phyloP scores from a whole-genome alignment of 2,113 vertebrate genomes.

The Pao palembangensis region DNA sequence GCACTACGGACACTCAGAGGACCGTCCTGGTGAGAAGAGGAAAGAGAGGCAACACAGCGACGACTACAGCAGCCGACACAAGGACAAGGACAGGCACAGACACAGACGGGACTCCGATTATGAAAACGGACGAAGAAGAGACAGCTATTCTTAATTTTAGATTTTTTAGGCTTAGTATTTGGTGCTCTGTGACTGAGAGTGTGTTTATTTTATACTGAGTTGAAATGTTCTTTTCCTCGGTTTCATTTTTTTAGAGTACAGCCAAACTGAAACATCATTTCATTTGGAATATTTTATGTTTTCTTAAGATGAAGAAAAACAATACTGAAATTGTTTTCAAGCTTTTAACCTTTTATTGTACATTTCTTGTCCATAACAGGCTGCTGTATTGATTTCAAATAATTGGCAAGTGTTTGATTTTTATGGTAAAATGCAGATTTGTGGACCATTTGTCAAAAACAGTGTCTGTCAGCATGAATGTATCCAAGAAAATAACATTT shows the following conservation, averaged over 20 bases:
- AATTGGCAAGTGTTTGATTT: slow-evolving; percentile 13
- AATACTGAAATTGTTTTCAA: slow-evolving; percentile 20
- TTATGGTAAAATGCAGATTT: slow-evolving; percentile 7
- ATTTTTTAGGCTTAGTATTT: slow-evolving; percentile 9
- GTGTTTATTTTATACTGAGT: slow-evolving; percentile 24
- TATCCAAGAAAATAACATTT: slow-evolving; percentile 36
- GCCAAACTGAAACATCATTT: slow-evolving; percentile 52
- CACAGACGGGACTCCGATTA: slow-evolving; percentile 80
- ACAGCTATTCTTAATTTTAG: slow-evolving; percentile 70
- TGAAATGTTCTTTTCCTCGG: slow-evolving; percentile 23
- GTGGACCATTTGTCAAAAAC: slow-evolving; percentile 23
- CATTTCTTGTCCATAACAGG: slow-evolving; percentile 65
- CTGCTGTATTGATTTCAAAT: slow-evolving; percentile 66
- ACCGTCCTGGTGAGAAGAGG: slow-evolving; percentile 76
- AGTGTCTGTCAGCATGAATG: slow-evolving; percentile 47
- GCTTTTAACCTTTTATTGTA: slow-evolving; percentile 57
- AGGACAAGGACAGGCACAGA: slow-evolving; percentile 81
- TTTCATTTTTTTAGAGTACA: slow-evolving; percentile 46
- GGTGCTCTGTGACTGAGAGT: slow-evolving; percentile 10
- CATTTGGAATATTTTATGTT: slow-evolving; percentile 10
- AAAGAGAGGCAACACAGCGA: slow-evolving; percentile 82
- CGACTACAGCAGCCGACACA: slow-evolving; percentile 72
- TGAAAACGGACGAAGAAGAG: slow-evolving; percentile 81
- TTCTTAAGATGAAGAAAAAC: slow-evolving; percentile 27
- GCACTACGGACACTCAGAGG: slow-evolving; percentile 77